Conservation (phyloP, 2,888 invertebrate genomes). For the Cephus nigrinus region DNA sequence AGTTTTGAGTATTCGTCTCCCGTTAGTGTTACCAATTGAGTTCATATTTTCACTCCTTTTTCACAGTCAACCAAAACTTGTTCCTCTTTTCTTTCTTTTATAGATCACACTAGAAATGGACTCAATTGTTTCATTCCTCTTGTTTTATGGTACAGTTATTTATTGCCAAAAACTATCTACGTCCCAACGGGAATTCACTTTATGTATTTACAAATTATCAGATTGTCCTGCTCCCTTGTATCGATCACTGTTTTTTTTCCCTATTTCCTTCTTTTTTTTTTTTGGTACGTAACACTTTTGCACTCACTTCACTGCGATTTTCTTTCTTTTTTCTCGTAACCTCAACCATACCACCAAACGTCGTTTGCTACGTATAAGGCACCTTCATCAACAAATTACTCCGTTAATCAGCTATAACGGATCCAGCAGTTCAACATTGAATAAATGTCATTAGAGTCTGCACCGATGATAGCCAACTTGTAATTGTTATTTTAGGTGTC, state of each 20-base stretch:
- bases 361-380: constrained; percentile 60
- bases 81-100: background rate
- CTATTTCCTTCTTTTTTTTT: constrained; percentile 17
- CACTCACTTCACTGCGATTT: background rate
- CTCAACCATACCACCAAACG: constrained; percentile 4
- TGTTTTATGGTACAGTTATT: constrained; percentile 40
- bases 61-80: background rate
- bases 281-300: background rate
- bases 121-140: constrained; percentile 26
- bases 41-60: background rate
- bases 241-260: constrained; percentile 20
- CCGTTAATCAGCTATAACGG: constrained; percentile 51
- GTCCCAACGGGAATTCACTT: constrained; percentile 36
- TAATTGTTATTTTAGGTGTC: constrained; percentile 48
- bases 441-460: constrained; percentile 43
- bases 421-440: constrained; percentile 50
- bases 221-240: constrained; percentile 47
- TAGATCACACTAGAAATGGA: constrained; percentile 9
- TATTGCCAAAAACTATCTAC: constrained; percentile 50
- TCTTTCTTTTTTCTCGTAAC: background rate
- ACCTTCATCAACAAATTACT: constrained; percentile 64
- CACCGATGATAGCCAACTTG: constrained; percentile 48
- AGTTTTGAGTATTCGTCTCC: constrained; percentile 58
- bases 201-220: constrained; percentile 57
- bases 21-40: constrained; percentile 22